phyloP scores from a whole-genome alignment of 2,888 invertebrate genomes.

The Drosophila merina region DNA sequence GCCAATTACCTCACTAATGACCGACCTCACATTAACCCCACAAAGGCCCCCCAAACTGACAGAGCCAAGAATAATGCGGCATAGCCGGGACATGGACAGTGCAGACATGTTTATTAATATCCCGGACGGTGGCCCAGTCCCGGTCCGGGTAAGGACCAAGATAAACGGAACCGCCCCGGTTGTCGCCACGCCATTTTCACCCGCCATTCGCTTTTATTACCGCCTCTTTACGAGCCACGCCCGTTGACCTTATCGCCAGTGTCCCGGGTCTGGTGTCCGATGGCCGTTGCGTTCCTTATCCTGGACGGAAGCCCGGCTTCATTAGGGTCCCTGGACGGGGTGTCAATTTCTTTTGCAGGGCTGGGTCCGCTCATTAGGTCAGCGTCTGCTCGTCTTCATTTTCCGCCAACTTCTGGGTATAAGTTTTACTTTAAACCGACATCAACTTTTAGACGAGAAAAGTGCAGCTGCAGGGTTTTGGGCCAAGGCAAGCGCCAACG shows the following conservation, averaged over 20 bases:
- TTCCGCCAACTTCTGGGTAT: slow-evolving; percentile 8
- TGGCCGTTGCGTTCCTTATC: slow-evolving; percentile 52
- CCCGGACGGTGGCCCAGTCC: slow-evolving; percentile 14
- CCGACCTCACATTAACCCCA: slow-evolving; percentile 54
- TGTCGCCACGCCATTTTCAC: slow-evolving; percentile 33
- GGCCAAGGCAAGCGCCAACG: slow-evolving; percentile 18
- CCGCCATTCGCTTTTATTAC: slow-evolving; percentile 57
- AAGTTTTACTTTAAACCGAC: slow-evolving; percentile 51
- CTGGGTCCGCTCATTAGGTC: slow-evolving; percentile 20
- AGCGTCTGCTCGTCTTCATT: slow-evolving; percentile 27
- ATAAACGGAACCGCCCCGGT: slow-evolving; percentile 50
- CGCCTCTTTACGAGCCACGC: slow-evolving; percentile 62
- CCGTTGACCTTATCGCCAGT: slow-evolving; percentile 65
- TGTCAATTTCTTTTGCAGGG: slow-evolving; percentile 74
- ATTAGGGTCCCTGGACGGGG: slow-evolving; percentile 58
- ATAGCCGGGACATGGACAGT: slow-evolving; percentile 13
- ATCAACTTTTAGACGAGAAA: slow-evolving; percentile 39
- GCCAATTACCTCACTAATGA: slow-evolving; percentile 74
- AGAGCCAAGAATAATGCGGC: slow-evolving; percentile 20
- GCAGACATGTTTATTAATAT: slow-evolving; percentile 44
- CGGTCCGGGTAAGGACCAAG: slow-evolving; percentile 31
- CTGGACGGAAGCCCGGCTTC: slow-evolving; percentile 47
- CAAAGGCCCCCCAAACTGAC: slow-evolving; percentile 8
- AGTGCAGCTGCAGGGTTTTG: slow-evolving; percentile 14
- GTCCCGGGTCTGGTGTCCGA: slow-evolving; percentile 1